Base-by-base conservation (phyloP, 2,113 vertebrate species). In the Neotragus moschatus region DNA sequence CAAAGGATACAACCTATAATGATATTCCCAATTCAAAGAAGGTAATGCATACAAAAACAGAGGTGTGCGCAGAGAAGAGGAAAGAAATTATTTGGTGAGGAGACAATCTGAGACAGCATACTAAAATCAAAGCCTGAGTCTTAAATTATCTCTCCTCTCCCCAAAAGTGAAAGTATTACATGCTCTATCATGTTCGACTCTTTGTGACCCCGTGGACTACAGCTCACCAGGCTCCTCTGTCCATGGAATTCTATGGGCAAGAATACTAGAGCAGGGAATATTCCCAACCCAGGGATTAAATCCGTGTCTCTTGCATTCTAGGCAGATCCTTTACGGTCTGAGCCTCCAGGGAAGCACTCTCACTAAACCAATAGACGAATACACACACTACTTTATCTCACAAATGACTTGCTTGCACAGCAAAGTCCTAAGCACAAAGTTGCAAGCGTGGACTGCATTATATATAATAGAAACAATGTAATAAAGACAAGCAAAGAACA, bases 281-380 rank as follows among this genome's bases (percentile, higher is more conserved):
- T 39, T 70, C 66, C n/a, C 19, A 70, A 39, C n/a, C n/a, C n/a
- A 70, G n/a, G 66, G 10, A 39, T 70, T 19, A 70, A 70, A 70
- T n/a, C n/a, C 0, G 0, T 70, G 66, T 70, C n/a, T 70, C n/a
- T 21, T 70, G 10, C 10, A 39, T 70, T 70, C n/a, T 36, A 70
- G n/a, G 66, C 66, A 70, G 19, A 39, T 39, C n/a, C n/a, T 70
- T 70, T 70, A 70, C n/a, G 1, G 0, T 39, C 66, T 70, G 66
- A 70, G 19, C 66, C n/a, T 70, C 10, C 19, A 70, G 66, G n/a
- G 19, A 23, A 70, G n/a, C 19, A 6, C 21, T 70, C 66, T 70
- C 0, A 5, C n/a, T 6, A 51, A 33, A 39, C 4, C 13, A 26
- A 25, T 6, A 3, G 6, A 30, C 33, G 14, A 25, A 56, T 6